phyloP scores from a whole-genome alignment of 2,113 vertebrate genomes.

The Phainopepla nitens region DNA sequence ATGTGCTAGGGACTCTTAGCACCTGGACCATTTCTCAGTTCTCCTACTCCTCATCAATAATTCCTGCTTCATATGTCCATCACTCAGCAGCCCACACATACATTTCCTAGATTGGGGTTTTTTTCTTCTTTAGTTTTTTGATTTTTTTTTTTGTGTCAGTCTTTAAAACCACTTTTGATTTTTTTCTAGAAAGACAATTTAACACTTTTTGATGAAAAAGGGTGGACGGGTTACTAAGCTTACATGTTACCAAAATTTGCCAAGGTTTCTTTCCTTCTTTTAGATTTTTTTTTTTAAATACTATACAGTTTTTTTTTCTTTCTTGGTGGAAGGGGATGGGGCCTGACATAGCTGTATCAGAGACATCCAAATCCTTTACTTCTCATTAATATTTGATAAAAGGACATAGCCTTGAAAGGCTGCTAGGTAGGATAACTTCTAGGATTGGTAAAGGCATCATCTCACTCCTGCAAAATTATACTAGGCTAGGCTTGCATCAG shows the following conservation, averaged over 20 bases:
- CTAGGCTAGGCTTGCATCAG: background rate
- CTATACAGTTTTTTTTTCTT: background rate
- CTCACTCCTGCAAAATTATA: background rate
- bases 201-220: background rate
- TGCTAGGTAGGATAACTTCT: background rate
- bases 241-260: background rate
- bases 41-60: constrained; percentile 37
- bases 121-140: background rate
- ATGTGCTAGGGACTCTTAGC: background rate
- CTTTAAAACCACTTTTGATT: background rate
- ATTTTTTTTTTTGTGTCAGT: background rate
- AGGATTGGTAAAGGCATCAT: background rate
- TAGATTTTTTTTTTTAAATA: background rate
- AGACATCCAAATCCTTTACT: background rate
- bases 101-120: background rate
- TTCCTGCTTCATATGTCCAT: background rate
- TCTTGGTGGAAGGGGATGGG: background rate
- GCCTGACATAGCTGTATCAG: background rate
- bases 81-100: background rate
- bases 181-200: background rate
- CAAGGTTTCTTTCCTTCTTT: background rate
- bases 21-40: constrained; percentile 1
- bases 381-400: background rate
- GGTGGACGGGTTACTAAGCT: background rate
- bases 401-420: background rate